Evolutionary conservation across 2,888 invertebrate species (phyloP).

Genomic region (Ennomos fuscantarius): DNA sequence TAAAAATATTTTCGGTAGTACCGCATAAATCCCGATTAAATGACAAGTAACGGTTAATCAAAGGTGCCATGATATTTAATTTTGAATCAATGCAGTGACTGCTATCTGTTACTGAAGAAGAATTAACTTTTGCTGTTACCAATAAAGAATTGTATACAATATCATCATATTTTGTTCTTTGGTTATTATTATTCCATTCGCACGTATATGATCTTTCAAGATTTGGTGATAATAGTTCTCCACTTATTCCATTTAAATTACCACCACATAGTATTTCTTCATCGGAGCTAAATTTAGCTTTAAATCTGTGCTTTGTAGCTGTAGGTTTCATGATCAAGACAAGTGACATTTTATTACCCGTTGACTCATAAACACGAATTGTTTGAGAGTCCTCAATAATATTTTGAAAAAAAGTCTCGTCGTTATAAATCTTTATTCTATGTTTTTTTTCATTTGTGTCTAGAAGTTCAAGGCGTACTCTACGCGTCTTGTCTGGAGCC

Average conservation of each 20-base stretch:
- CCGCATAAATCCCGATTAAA: conserved; percentile 56
- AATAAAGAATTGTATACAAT: conserved; percentile 56
- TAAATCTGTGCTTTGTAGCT: conserved; percentile 87
- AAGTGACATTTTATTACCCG: conserved; percentile 87
- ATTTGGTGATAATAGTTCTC: conserved; percentile 59
- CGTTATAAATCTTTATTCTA: conserved; percentile 81
- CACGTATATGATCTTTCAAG: conserved; percentile 62
- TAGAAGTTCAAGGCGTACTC: conserved; percentile 81
- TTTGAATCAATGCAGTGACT: conserved; percentile 61
- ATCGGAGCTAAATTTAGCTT: conserved; percentile 88
- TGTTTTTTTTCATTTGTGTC: conserved; percentile 71
- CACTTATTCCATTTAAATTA: conserved; percentile 52
- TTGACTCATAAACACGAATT: conserved; percentile 79
- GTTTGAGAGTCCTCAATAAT: conserved; percentile 55
- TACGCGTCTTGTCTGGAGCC: conserved; percentile 65
- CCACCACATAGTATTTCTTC: conserved; percentile 79
- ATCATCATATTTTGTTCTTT: conserved; percentile 22
- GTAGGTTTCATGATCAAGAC: conserved; percentile 82
- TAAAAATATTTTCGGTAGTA: conserved; percentile 49
- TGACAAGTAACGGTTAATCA: conserved; percentile 23
- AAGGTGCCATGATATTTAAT: conserved; percentile 48
- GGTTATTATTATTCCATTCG: conserved; percentile 63
- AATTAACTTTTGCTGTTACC: conserved; percentile 54
- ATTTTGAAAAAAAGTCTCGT: conserved; percentile 68
- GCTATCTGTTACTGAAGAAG: conserved; percentile 47